Evolutionary conservation across 2,113 vertebrate species (phyloP), one percentile per base, ranked within the genome.

Genomic region (Cebidichthys violaceus): DNA sequence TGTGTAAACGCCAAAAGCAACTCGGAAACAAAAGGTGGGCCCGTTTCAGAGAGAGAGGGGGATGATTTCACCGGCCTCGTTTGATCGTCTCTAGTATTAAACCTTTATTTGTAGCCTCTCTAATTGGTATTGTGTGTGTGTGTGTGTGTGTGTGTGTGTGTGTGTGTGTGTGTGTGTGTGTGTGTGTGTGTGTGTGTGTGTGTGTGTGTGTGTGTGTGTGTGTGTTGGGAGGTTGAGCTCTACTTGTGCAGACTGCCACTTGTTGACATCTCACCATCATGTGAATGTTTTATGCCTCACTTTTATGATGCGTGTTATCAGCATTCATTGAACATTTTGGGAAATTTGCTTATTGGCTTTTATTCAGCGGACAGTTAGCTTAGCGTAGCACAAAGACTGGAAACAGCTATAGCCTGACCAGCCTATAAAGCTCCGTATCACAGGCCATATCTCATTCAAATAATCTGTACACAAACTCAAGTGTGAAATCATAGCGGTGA

Each of bases 1-100:
- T 54, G 75, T 80, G 75, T 67, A 65, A 79, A 79, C 69, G 65
- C 70, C 17, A 45, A 59, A 72, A 80, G 29, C 52, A 50, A 31
- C 68, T 67, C 15, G 3, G 41, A 84, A 67, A 47, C 15, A 10
- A 37, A 29, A 52, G 57, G 27, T 80, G 27, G 57, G 76, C 14
- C 18, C 4, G 27, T 15, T 35, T 73, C 33, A 64, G 55, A 37
- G 61, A 62, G 18, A 55, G 71, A n/a, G 35, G n/a, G 6, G 9
- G 24, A 43, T 55, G 80, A 62, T 22, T 15, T 76, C 67, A 66
- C n/a, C 7, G 41, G 24, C 35, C 35, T 67, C 1, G 0, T 37
- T 13, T 55, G 45, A 24, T 57, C 45, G 35, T 65, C 29, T 11
- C 57, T 4, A 22, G 33, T 57, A 5, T 27, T 59, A 61, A 24